Percentiles rank a stretch among this genome's conserved stretches.
phyloP scores from a whole-genome alignment of 2,113 vertebrate genomes.

The Antechinus flavipes region DNA sequence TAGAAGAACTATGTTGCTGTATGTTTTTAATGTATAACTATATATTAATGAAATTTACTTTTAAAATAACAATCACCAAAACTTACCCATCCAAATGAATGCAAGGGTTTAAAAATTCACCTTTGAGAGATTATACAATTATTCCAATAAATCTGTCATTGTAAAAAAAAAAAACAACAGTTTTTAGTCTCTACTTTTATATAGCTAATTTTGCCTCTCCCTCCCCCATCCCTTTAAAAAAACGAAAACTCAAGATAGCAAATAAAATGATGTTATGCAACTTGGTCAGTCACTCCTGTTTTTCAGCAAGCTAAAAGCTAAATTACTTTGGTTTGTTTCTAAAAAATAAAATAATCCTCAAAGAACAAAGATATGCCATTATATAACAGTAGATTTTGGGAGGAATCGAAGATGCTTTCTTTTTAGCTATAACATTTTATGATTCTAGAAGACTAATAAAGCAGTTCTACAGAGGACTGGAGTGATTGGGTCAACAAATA shows the following conservation, averaged over 20 bases:
- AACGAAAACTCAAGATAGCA: background rate
- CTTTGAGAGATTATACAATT: conserved; percentile 34
- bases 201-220: background rate
- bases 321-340: background rate
- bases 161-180: conserved; percentile 8
- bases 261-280: background rate
- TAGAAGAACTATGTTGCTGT: background rate
- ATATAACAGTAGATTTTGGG: background rate
- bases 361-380: background rate
- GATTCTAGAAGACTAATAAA: background rate
- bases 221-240: background rate
- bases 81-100: conserved; percentile 42
- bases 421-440: background rate
- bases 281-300: background rate
- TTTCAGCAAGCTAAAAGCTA: background rate
- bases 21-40: conserved; percentile 12
- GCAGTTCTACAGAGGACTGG: background rate
- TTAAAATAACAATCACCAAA: conserved; percentile 20
- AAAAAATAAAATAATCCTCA: background rate
- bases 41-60: conserved; percentile 46
- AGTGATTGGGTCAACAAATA: background rate
- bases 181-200: background rate
- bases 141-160: conserved; percentile 34
- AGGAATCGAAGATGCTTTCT: background rate
- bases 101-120: conserved; percentile 25